Evolutionary conservation across 2,797 vertebrate species (phyloP), one percentile per base, ranked within the genome.

Genomic region (Aulostomus chinensis): DNA sequence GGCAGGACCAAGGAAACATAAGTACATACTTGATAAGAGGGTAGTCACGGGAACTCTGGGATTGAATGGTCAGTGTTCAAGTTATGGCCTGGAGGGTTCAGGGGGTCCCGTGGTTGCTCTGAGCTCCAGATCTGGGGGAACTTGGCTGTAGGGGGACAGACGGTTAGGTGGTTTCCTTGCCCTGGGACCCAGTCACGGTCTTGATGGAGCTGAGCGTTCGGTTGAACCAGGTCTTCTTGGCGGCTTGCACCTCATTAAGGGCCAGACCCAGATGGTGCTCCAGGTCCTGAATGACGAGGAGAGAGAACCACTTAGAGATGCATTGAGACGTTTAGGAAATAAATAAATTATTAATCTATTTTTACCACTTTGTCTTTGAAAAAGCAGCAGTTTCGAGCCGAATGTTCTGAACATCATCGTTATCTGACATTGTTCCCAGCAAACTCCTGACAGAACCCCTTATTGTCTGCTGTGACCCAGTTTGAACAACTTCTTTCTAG

Each of bases 181-280:
- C 97, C 89, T 99, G 97, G 60, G 93, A 93, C 55, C 97, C 97
- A 0, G 97, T 99, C 60, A 93, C 97, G 1, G 97, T 99, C 90
- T 99, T 99, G 88, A 99, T 99, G 83, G 97, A 98, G 88, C 89
- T 99, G 76, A 99, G 92, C 2, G 97, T 99, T 80, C 97, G 88
- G 91, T 98, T 99, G 91, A 99, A 99, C 97, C 97, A 99, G 1
- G 97, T 99, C 92, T 99, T 99, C 90, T 98, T 98, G 76, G 96
- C 95, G 1, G 97, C 97, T 82, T 99, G 97, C 11, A 98, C 95
- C 84, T 99, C 97, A 0, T 92, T 97, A 32, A 99, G 83, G 14
- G 97, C 95, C 67, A 98, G 91, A 60, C 97, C 97, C 86, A 99
- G 86, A 68, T 98, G 95, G 48, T 99, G 97, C 81, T 99, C 97